Percentiles rank a stretch among this genome's conserved stretches.
These are phyloP conservation scores for Deilephila elpenor DNA, from an alignment of 2,888 invertebrate species.

Conservation along the genomic window DNA sequence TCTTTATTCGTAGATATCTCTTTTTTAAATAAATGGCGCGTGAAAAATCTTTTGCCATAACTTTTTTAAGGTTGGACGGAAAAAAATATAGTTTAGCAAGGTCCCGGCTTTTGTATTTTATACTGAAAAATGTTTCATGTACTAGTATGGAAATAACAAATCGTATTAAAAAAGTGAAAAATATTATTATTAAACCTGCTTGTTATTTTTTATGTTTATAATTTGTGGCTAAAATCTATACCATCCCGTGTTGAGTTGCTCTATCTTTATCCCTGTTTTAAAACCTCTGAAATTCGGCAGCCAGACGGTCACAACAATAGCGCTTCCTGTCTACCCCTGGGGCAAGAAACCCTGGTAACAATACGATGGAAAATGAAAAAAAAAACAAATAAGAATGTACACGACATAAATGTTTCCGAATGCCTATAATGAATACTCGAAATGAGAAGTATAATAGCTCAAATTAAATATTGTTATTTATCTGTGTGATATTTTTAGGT, in stretches of 20 bases:
- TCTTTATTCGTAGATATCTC: background rate
- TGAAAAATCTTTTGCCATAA: background rate
- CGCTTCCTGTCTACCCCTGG: background rate
- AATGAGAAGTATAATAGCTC: background rate
- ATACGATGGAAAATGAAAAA: background rate
- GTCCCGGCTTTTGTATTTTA: too few species aligned
- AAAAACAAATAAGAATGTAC: background rate
- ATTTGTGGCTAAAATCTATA: background rate
- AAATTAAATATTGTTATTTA: too few species aligned
- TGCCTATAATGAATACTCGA: background rate
- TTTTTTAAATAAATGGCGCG: background rate
- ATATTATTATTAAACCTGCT: too few species aligned
- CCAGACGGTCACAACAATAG: background rate
- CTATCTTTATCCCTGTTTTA: background rate
- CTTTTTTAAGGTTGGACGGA: too few species aligned
- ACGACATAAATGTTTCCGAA: background rate
- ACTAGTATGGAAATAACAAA: too few species aligned
- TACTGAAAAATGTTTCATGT: too few species aligned
- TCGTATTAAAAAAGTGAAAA: too few species aligned
- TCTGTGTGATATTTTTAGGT: too few species aligned
- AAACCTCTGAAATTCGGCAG: background rate
- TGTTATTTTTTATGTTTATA: too few species aligned
- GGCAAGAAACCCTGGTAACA: background rate
- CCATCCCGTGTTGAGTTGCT: background rate
- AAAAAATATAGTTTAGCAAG: background rate